These are phyloP conservation scores for Psococerastis gibbosa DNA, from an alignment of 2,888 invertebrate species.

Conservation along the genomic window DNA sequence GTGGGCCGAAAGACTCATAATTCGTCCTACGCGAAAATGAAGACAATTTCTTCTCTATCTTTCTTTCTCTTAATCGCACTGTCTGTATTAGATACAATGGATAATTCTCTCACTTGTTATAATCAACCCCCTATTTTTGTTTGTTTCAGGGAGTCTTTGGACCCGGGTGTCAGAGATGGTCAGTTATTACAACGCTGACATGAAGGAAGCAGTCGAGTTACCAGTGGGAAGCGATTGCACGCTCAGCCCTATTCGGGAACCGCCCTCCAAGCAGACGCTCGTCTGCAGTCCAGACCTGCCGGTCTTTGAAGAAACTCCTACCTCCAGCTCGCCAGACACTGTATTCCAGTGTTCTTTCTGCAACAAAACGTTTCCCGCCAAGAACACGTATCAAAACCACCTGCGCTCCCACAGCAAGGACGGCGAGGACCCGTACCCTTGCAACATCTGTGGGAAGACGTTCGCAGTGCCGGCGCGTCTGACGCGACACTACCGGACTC, in stretches of 20 bases:
- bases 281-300: conserved; percentile 40
- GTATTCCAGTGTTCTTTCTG: conserved; percentile 48
- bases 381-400: conserved; percentile 54
- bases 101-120: no score
- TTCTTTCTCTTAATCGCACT: no score
- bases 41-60: no score
- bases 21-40: no score
- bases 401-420: conserved; percentile 42
- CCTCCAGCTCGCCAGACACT: conserved; percentile 20
- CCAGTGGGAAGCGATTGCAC: conserved; percentile 25
- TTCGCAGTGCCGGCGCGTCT: conserved; percentile 78
- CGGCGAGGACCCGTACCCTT: conserved; percentile 56
- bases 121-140: no score
- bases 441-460: conserved; percentile 77
- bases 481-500: conserved; percentile 69
- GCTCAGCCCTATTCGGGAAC: conserved; percentile 20
- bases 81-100: no score
- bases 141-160: conserved; percentile 30
- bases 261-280: conserved; percentile 29
- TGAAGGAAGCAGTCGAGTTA: conserved; percentile 20
- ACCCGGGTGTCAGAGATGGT: conserved; percentile 31
- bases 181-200: conserved; percentile 26
- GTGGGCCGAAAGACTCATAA: no score
- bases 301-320: conserved; percentile 21
- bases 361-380: conserved; percentile 53